Base-by-base conservation (phyloP, 2,113 vertebrate genomes). In the Apaloderma vittatum region DNA sequence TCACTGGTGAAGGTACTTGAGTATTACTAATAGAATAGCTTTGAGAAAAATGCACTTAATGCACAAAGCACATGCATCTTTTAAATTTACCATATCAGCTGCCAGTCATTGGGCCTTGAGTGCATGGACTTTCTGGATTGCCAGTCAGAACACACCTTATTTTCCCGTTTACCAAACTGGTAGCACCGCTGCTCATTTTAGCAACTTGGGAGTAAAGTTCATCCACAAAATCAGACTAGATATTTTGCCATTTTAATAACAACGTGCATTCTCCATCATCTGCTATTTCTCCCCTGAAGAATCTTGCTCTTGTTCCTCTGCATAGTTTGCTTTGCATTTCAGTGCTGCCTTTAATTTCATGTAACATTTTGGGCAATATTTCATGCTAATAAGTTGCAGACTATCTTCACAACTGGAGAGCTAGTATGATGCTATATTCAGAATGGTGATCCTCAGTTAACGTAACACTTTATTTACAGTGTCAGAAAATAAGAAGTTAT, bases 181-280 rank as follows among this genome's bases (percentile, higher is more conserved):
- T 78, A 88, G 63, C 55, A 88, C 82, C 52, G 40, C 37, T 61
- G 43, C 16, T 93, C 37, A 12, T 84, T 51, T 68, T 55, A 83
- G 57, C 62, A 62, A 15, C 61, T 46, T 84, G 34, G 52, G 32
- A 95, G 23, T 65, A 91, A 30, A 7, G 7, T 26, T 92, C 83
- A 45, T 23, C 63, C 82, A 29, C 59, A 58, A 66, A 77, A 32
- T 54, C 46, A 58, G 74, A 26, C 17, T 36, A 34, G 58, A 29
- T 86, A 27, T 86, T 86, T 71, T 88, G 58, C 75, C 67, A 18
- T 73, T 90, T 88, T 79, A 79, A n/a, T 83, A 91, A 62, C 30
- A 40, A 3, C 30, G 20, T 79, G 29, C 8, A 6, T 57, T 26
- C 71, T 94, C 30, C 48, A 54, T 88, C 55, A 63, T 40, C 67